Percentiles rank a stretch among this genome's conserved stretches.
Conservation (phyloP, 1,140 invertebrate genomes). For the Drosophila nannoptera region DNA sequence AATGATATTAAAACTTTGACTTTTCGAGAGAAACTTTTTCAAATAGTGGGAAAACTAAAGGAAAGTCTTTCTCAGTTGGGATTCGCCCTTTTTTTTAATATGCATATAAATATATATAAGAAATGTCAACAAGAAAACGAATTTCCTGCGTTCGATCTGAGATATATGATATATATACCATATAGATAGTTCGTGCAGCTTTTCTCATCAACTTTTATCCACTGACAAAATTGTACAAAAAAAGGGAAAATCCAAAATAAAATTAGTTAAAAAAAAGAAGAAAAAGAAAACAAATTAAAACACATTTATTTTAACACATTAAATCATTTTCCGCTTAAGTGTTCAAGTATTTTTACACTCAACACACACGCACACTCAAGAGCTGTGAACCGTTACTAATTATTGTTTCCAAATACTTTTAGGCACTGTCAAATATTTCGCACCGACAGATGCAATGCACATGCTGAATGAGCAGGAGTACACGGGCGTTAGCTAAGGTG, state of each 20-base stretch:
- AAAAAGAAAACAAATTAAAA: no score
- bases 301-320: not conserved
- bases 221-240: conserved; percentile 1
- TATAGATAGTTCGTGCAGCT: not conserved
- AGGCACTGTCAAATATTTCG: conserved; percentile 80
- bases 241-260: not conserved
- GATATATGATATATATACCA: not conserved
- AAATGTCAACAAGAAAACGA: not conserved
- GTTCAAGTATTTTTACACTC: not conserved
- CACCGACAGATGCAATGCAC: conserved; percentile 82
- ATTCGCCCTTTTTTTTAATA: not conserved
- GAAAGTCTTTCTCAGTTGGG: no score
- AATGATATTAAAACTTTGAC: not conserved
- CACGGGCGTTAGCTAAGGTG: conserved; percentile 69
- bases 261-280: not conserved
- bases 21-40: no score
- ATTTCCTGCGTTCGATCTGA: not conserved
- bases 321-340: not conserved
- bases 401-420: conserved; percentile 56
- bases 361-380: no score
- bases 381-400: conserved; percentile 37
- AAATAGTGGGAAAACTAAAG: no score
- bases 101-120: not conserved
- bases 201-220: not conserved
- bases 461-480: conserved; percentile 80